Base-by-base conservation (phyloP, 2,113 vertebrate genomes). In the Myodes glareolus region DNA sequence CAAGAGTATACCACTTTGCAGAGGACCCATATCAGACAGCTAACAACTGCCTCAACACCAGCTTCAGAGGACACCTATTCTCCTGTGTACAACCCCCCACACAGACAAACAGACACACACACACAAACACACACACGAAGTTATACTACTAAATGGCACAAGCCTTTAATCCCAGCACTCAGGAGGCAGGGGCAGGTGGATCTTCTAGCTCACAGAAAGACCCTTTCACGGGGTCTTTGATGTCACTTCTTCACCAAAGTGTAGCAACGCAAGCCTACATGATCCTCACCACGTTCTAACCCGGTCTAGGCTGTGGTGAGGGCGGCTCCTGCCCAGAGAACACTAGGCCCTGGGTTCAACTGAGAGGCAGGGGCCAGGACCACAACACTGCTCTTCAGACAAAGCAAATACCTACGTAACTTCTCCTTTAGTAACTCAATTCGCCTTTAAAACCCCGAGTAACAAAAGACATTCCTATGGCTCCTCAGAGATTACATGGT, bases 281-380 rank as follows among this genome's bases (percentile, higher is more conserved):
- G 94, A 93, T 61, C 55, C 33, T 94, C 68, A 92, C 9, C 68
- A 65, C 94, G 70, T 55, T 55, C 73, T 93, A 88, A 90, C 16
- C 27, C 33, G 17, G 65, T 21, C 65, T n/a, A 31, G 27, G 39
- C 29, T 25, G 5, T 31, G 31, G 27, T 61, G 19, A 19, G 39
- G 29, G 23, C 14, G 6, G 21, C 36, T 58, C 58, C 58, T 84
- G 12, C 8, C 58, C 25, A 42, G 55, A 17, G 29, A 19, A 3
- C 36, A 42, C 29, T 7, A 47, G 84, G 27, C 42, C 42, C 58
- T 63, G 7, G 1, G 7, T 65, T 65, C 61, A 67, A 19, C 2
- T 29, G 36, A 55, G 52, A 68, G 9, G 19, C 31, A 61, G 52
- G 50, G 50, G 39, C 3, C 5, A 45, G n/a, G n/a, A 45, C 61